These are phyloP conservation scores for Pyrochroa serraticornis DNA, from an alignment of 2,888 invertebrate species.

Conservation along the genomic window DNA sequence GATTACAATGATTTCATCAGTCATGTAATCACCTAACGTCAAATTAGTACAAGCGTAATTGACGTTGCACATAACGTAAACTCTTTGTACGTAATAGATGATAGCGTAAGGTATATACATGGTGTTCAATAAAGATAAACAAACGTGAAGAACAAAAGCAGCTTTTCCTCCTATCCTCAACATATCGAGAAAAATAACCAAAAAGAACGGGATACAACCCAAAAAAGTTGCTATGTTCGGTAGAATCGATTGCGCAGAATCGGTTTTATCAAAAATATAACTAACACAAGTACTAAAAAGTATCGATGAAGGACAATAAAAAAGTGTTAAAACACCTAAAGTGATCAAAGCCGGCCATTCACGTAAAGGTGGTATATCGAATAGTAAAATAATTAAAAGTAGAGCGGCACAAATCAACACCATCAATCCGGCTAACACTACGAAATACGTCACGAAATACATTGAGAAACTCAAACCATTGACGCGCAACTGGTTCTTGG, in stretches of 20 bases:
- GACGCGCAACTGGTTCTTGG: constrained; percentile 81
- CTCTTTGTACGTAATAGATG: constrained; percentile 80
- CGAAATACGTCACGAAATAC: constrained; percentile 78
- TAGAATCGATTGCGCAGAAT: constrained; percentile 80
- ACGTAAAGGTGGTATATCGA: constrained; percentile 73
- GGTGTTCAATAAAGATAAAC: constrained; percentile 76
- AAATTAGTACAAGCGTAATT: constrained; percentile 69
- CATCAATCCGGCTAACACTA: constrained; percentile 74
- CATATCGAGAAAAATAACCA: constrained; percentile 76
- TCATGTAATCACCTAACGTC: constrained; percentile 71
- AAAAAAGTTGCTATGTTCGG: constrained; percentile 77
- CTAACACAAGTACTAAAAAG: constrained; percentile 78
- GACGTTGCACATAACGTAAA: constrained; percentile 74
- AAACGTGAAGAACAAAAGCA: constrained; percentile 72
- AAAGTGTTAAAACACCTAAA: constrained; percentile 67
- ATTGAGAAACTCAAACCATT: constrained; percentile 78
- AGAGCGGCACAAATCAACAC: constrained; percentile 70
- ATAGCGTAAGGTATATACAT: constrained; percentile 85
- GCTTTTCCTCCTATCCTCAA: constrained; percentile 71
- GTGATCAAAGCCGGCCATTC: constrained; percentile 73
- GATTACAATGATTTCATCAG: constrained; percentile 73
- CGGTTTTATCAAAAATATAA: constrained; percentile 82
- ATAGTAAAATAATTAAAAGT: constrained; percentile 68
- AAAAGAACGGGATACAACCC: constrained; percentile 75
- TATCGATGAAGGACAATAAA: constrained; percentile 78